Evolutionary conservation across 1,140 invertebrate species (phyloP), one percentile per base, ranked within the genome.

Genomic region (Sycobia sp.): DNA sequence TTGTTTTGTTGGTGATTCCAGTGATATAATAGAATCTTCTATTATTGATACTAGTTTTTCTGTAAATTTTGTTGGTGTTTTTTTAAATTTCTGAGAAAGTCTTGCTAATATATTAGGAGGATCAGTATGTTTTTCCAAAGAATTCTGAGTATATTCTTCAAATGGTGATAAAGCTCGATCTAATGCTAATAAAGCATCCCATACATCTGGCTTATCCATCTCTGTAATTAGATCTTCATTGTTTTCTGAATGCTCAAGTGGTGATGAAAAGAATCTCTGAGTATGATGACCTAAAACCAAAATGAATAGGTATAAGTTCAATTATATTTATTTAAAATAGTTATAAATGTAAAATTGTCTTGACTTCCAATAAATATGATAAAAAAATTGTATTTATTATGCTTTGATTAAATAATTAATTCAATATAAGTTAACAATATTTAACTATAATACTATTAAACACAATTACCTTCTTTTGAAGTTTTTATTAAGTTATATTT

Each of bases 11-110:
- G 62, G 62, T 8, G 61, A 49, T 43, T 63, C 63, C 4, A 66
- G 68, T 8, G 61, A 61, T 7, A 70, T 56, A 9, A 71, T 57
- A 2, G 76, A 72, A 50, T 78, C 72, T 67, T 79, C 77, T 1
- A 76, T 68, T 16, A 79, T 75, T 5, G 73, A 74, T 10, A 79
- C 44, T 3, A 79, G 58, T 43, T 66, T 71, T 47, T 74, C 71
- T 1, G 76, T 78, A 56, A 78, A 79, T 22, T 55, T 66, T 16
- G 68, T 47, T 5, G 77, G 77, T 7, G 73, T 72, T 13, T 61
- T 41, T 0, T 67, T 50, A 43, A 72, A 79, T 47, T 74, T 58
- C 1, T 69, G 47, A 1, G 77, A 78, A n/a, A 77, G 23, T 18
- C 75, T 66, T n/a, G 59, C 69, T 11, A 76, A 32, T 5, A 75